These are phyloP conservation scores for Osmerus eperlanus DNA, from an alignment of 2,113 vertebrate genomes.

Conservation along the genomic window DNA sequence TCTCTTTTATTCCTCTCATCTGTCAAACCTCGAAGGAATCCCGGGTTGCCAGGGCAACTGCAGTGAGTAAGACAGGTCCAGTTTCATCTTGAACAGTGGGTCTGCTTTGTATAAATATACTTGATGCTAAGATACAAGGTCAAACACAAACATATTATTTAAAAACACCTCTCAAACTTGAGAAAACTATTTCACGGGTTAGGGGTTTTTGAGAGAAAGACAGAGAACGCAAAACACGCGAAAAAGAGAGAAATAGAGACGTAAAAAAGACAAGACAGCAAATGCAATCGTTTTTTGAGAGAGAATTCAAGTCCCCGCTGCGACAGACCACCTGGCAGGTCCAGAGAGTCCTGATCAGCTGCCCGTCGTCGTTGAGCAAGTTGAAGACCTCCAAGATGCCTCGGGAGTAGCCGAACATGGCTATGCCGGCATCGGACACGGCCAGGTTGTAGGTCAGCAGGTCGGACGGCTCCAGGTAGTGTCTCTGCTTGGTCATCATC, in stretches of 20 bases:
- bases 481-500: slow-evolving; percentile 37
- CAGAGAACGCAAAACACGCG: too few relatives aligned
- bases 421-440: slow-evolving; percentile 21
- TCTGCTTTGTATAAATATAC: not conserved
- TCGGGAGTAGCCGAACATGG: slow-evolving; percentile 40
- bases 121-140: not conserved
- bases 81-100: not conserved
- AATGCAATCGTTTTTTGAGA: not conserved
- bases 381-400: slow-evolving; percentile 42
- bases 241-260: not conserved
- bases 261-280: not conserved
- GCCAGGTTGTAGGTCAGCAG: slow-evolving; percentile 40
- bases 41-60: slow-evolving; percentile 1
- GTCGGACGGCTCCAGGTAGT: slow-evolving; percentile 37
- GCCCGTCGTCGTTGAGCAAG: slow-evolving; percentile 32
- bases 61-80: not conserved
- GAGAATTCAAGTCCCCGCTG: too few relatives aligned
- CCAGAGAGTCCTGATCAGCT: slow-evolving; percentile 35
- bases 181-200: too few relatives aligned
- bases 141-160: not conserved
- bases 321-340: slow-evolving; percentile 32
- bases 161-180: too few relatives aligned
- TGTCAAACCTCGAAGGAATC: not conserved
- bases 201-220: too few relatives aligned
- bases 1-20: not conserved